Evolutionary conservation across 2,888 invertebrate genomes (phyloP).

Genomic region (Cepaea hortensis): DNA sequence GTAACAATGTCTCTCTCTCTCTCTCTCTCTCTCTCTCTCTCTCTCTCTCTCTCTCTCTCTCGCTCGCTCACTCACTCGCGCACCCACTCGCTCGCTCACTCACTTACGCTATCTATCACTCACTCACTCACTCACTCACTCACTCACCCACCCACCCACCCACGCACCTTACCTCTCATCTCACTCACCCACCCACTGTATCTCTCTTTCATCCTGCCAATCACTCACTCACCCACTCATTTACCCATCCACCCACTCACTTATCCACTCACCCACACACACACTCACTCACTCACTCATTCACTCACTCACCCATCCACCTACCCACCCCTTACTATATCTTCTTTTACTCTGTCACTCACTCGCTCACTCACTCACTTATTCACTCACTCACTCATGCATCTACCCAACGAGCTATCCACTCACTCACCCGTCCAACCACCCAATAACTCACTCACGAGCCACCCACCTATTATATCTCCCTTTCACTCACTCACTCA

Average conservation of each 20-base stretch:
- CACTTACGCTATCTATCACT: no score
- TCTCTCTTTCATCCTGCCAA: background rate
- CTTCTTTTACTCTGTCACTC: background rate
- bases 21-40: no score
- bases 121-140: no score
- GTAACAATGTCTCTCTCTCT: no score
- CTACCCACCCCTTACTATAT: background rate
- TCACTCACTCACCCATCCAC: accelerated
- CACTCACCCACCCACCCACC: no score
- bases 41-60: no score
- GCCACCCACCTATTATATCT: background rate
- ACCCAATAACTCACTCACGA: background rate
- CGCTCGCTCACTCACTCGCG: no score
- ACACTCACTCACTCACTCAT: accelerated
- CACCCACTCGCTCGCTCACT: no score
- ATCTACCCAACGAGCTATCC: background rate
- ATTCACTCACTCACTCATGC: background rate
- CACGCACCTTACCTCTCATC: no score
- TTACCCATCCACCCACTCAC: accelerated
- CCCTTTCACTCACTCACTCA: background rate
- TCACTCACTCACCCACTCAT: accelerated
- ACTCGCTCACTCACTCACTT: background rate
- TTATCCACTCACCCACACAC: accelerated
- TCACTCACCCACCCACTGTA: no score
- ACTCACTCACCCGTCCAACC: background rate